phyloP scores from a whole-genome alignment of 2,113 vertebrate genomes.

The Apeltes quadracus region DNA sequence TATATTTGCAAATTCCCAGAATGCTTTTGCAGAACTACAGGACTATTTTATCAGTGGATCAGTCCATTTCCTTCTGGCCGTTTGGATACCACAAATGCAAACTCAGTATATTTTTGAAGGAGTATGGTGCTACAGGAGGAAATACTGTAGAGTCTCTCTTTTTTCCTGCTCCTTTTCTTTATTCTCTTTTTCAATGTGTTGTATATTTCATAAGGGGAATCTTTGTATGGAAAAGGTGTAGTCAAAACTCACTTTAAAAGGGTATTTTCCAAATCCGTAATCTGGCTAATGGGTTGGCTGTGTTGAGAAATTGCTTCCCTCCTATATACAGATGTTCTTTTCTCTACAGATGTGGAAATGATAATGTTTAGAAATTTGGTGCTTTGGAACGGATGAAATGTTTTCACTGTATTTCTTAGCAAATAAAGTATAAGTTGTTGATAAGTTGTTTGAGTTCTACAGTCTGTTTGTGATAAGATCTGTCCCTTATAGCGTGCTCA shows the following conservation, averaged over 20 bases:
- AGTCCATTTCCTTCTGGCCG: neutral
- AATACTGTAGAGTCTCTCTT: constrained; percentile 54
- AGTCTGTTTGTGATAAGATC: constrained; percentile 16
- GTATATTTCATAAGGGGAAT: constrained; percentile 64
- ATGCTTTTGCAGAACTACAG: neutral
- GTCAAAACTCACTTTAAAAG: constrained; percentile 33
- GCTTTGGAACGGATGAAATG: constrained; percentile 68
- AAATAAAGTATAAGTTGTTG: constrained; percentile 75
- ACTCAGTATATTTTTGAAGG: constrained; percentile 52
- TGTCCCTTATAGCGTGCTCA: neutral
- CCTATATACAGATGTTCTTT: constrained; percentile 24
- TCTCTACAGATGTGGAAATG: constrained; percentile 37
- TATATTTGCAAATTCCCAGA: constrained; percentile 28
- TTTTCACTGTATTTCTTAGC: constrained; percentile 79
- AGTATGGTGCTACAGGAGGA: constrained; percentile 52
- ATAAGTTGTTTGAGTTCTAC: constrained; percentile 45
- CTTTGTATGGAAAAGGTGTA: constrained; percentile 43
- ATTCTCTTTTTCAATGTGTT: constrained; percentile 45
- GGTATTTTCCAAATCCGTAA: constrained; percentile 45
- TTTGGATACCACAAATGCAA: constrained; percentile 44
- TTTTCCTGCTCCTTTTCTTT: constrained; percentile 12
- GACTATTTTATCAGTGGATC: constrained; percentile 19
- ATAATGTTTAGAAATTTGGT: constrained; percentile 45
- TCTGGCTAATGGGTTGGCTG: constrained; percentile 43
- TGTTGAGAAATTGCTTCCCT: constrained; percentile 38